Base-by-base conservation (phyloP, 2,797 vertebrate species). In the Myotis daubentonii region DNA sequence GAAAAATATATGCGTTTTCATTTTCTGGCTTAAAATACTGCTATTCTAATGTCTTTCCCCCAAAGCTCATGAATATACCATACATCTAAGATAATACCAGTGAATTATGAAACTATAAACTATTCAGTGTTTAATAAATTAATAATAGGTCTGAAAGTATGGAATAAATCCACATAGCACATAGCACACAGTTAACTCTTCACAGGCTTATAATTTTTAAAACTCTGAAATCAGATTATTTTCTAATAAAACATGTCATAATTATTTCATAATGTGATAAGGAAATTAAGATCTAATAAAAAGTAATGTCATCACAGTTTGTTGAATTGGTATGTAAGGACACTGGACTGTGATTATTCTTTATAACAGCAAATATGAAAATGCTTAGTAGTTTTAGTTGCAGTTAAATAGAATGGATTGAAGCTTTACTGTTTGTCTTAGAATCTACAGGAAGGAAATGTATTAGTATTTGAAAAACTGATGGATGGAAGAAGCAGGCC, bases 21-120 rank as follows among this genome's bases (percentile, higher is more conserved):
- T 96, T 95, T 89, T 87, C 23, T 83, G 76, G 0, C 3, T 94
- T 96, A 96, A 97, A 71, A 79, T 95, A 84, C 23, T 41, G 41
- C 90, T 93, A 28, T 95, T 96, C 81, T 96, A 94, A 38, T 41
- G 8, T 0, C 60, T 57, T 7, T 72, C 53, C 2, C 1, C 25
- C 6, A 93, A 65, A 92, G 90, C 3, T 84, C 23, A 91, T 94
- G 62, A 92, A 78, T 88, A 70, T 33, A 75, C 68, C 3, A 91
- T 92, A 79, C 30, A 68, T 92, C 57, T 94, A 92, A 97, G 93
- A 85, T 95, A 96, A 92, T 90, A 62, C 41, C 72, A 60, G 6
- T 96, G 89, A 96, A 87, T 94, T 92, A 95, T 94, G 71, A 78
- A 66, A 93, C 81, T 86, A 28, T 68, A 92, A 93, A 89, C 83